phyloP scores from a whole-genome alignment of 2,888 invertebrate species.

The Polyommatus iphigenia region DNA sequence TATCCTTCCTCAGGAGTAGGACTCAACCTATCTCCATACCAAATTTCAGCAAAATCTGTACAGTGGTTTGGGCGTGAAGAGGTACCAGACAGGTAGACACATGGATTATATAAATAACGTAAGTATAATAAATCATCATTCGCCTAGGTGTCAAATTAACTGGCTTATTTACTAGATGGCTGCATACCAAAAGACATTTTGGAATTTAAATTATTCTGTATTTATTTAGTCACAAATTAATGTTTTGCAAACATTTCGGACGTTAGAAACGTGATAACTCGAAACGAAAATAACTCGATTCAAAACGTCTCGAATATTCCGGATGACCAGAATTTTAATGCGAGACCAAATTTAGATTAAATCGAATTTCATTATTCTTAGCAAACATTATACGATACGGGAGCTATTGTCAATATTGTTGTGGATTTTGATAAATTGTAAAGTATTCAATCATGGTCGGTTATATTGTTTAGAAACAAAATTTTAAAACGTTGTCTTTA shows the following conservation, averaged over 20 bases:
- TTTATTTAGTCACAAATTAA: not conserved
- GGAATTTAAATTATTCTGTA: not conserved
- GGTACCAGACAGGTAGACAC: too few relatives aligned
- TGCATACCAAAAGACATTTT: not conserved
- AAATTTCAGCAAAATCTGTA: too few relatives aligned
- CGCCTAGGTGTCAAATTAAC: too few relatives aligned
- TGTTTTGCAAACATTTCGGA: not conserved
- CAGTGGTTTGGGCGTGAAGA: too few relatives aligned
- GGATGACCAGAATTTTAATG: constrained; percentile 13
- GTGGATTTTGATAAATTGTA: not conserved
- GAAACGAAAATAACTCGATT: not conserved
- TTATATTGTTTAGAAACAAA: not conserved
- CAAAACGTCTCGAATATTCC: not conserved
- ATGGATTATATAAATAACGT: too few relatives aligned
- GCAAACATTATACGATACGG: not conserved
- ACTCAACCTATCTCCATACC: too few relatives aligned
- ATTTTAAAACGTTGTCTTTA: too few relatives aligned
- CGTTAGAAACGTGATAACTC: not conserved
- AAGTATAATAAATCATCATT: too few relatives aligned
- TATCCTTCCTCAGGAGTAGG: too few relatives aligned
- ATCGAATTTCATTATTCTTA: constrained; percentile 18
- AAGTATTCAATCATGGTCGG: not conserved
- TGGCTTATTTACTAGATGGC: too few relatives aligned
- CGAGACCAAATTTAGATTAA: not conserved
- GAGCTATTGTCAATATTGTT: not conserved